Conservation (phyloP, 2,797 vertebrate genomes). For the Clarias platycephalus region DNA sequence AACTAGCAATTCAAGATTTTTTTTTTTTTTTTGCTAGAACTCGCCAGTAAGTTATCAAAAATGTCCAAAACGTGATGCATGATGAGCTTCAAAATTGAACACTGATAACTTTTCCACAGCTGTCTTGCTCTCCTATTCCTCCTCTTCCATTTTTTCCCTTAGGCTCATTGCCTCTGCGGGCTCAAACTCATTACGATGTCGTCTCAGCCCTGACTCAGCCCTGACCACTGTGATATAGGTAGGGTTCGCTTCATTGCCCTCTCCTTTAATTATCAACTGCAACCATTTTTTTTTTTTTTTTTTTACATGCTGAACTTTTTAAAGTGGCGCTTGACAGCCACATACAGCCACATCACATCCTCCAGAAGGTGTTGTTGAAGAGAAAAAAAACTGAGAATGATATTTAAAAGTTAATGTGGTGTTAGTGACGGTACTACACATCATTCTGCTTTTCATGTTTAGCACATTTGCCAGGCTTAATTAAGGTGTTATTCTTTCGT, state of each 20-base stretch:
- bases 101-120: slow-evolving; percentile 7
- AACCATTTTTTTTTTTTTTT: slow-evolving; percentile 27
- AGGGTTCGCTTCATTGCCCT: slow-evolving; percentile 63
- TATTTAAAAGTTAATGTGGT: neutral
- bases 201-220: slow-evolving; percentile 49
- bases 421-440: neutral
- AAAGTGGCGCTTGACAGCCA: slow-evolving; percentile 25
- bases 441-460: neutral
- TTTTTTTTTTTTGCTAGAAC: neutral
- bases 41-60: neutral
- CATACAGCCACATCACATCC: neutral
- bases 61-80: neutral
- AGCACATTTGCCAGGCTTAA: neutral
- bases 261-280: slow-evolving; percentile 63
- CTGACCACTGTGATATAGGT: slow-evolving; percentile 48
- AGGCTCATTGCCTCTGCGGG: slow-evolving; percentile 54
- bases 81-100: slow-evolving; percentile 12
- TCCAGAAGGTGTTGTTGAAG: neutral
- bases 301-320: slow-evolving; percentile 17
- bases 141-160: slow-evolving; percentile 29
- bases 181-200: slow-evolving; percentile 52
- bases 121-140: slow-evolving; percentile 25
- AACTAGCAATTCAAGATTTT: neutral
- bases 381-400: neutral
- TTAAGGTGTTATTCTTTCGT: neutral